These are phyloP conservation scores for Rhynchonycteris naso DNA, from an alignment of 2,797 vertebrate species.

Conservation along the genomic window DNA sequence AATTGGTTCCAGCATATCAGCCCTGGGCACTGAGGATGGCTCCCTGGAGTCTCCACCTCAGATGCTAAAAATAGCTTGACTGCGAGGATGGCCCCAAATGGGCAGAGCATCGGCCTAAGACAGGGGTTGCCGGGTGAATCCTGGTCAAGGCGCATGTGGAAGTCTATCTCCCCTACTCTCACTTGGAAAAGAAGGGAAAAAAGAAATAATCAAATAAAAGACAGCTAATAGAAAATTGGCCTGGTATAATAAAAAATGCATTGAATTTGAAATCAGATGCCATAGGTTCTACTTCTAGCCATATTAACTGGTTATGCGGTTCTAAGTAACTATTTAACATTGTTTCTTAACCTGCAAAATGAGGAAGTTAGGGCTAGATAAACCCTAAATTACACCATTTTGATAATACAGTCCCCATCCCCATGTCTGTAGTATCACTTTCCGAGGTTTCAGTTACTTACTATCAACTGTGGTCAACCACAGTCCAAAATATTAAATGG, in stretches of 20 bases:
- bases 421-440: neutral
- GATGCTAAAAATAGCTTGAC: too few relatives aligned
- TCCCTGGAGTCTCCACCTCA: too few relatives aligned
- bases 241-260: neutral
- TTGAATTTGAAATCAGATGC: neutral
- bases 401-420: neutral
- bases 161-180: too few relatives aligned
- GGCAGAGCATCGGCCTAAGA: too few relatives aligned
- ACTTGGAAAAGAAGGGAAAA: too few relatives aligned
- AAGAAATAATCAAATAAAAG: too few relatives aligned
- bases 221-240: neutral
- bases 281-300: neutral
- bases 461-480: neutral
- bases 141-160: too few relatives aligned
- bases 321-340: constrained; percentile 13
- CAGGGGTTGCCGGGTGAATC: too few relatives aligned
- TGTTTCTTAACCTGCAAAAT: constrained; percentile 36
- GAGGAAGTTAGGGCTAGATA: neutral
- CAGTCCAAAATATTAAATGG: neutral
- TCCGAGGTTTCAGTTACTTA: neutral
- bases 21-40: too few relatives aligned
- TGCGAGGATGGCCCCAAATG: too few relatives aligned
- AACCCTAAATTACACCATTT: neutral
- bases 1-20: too few relatives aligned
- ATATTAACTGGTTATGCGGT: neutral